Percentiles rank a stretch among this genome's conserved stretches.
Evolutionary conservation across 64 coral and sea anemone species (phyloP).

Genomic region (Porites lutea): DNA sequence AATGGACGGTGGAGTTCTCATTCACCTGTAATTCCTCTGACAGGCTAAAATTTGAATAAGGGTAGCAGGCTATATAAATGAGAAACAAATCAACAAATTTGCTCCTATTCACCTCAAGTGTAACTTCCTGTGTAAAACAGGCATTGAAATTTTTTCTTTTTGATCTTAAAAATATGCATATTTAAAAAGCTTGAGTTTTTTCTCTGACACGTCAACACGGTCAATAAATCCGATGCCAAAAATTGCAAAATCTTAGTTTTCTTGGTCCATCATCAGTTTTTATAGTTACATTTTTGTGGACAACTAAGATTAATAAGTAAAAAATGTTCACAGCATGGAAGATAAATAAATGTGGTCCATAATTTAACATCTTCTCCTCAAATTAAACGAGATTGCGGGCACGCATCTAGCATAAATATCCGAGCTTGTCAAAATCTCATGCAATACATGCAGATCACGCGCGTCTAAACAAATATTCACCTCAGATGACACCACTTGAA

Average conservation of each 20-base stretch:
- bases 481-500: constrained; percentile 32
- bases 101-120: constrained; percentile 1
- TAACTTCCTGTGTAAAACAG: neutral
- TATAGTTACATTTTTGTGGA: constrained; percentile 7
- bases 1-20: too few relatives aligned
- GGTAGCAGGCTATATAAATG: neutral
- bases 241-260: neutral
- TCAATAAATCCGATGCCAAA: neutral
- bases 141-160: neutral
- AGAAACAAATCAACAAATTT: constrained; percentile 16
- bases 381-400: constrained; percentile 19
- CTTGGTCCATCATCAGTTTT: neutral
- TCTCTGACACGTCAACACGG: constrained; percentile 6
- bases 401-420: constrained; percentile 3
- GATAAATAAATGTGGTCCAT: constrained; percentile 36
- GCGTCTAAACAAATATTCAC: constrained; percentile 49
- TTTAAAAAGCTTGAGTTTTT: neutral
- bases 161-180: constrained; percentile 1
- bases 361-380: constrained; percentile 44
- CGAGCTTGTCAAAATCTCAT: constrained; percentile 25
- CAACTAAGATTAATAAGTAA: constrained; percentile 22
- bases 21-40: too few relatives aligned
- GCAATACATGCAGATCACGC: constrained; percentile 27
- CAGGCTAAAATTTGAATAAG: neutral
- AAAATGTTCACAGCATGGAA: constrained; percentile 35